Evolutionary conservation across 2,113 vertebrate genomes (phyloP).

Genomic region (human (Homo sapiens)): DNA sequence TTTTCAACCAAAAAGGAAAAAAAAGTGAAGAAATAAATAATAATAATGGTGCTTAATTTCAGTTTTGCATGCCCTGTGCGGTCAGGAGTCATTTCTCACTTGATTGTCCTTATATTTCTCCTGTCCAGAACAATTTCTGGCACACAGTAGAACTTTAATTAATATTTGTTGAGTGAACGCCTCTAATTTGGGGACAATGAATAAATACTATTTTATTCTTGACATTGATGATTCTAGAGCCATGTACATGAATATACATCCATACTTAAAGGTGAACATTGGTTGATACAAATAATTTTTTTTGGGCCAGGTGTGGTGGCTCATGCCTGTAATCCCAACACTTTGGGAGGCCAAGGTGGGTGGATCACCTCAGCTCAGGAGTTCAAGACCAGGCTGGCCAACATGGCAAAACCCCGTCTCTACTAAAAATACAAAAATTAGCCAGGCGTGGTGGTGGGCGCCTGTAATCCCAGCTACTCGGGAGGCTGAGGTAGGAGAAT

Average conservation of each 20-base stretch:
- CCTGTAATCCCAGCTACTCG: too few species aligned
- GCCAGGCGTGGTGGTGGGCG: too few species aligned
- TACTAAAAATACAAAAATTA: too few species aligned
- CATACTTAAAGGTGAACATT: neutral
- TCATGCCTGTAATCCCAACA: too few species aligned
- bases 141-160: neutral
- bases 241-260: neutral
- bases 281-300: neutral
- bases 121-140: neutral
- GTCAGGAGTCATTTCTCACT: neutral
- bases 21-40: neutral
- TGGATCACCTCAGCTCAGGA: too few species aligned
- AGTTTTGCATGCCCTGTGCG: neutral
- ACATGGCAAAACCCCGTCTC: too few species aligned
- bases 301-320: too few species aligned
- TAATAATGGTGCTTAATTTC: neutral
- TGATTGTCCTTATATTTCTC: neutral
- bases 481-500: too few species aligned
- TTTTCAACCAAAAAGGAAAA: neutral
- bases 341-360: too few species aligned
- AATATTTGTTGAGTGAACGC: neutral
- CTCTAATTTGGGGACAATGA: neutral
- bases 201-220: neutral
- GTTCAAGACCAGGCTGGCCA: too few species aligned
- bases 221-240: neutral